Percentiles rank a stretch among this genome's conserved stretches.
phyloP scores from a whole-genome alignment of 2,888 invertebrate species.

The Apomyelois bistriatella region DNA sequence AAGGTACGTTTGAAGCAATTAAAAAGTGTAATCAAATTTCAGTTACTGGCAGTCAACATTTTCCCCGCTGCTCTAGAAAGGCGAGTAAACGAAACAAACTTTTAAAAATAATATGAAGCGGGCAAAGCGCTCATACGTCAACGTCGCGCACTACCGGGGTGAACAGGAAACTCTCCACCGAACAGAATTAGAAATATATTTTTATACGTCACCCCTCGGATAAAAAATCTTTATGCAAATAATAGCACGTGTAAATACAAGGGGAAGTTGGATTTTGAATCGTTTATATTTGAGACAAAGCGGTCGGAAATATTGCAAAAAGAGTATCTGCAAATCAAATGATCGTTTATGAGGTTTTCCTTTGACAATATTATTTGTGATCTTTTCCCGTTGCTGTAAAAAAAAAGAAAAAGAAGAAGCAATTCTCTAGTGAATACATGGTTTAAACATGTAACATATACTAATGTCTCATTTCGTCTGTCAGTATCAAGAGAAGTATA shows the following conservation, averaged over 20 bases:
- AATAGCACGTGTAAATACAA: slow-evolving; percentile 74
- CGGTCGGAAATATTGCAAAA: background rate
- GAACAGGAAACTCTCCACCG: slow-evolving; percentile 63
- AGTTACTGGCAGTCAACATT: slow-evolving; percentile 6
- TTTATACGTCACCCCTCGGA: slow-evolving; percentile 65
- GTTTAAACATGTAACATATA: no score
- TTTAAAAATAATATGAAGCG: slow-evolving; percentile 57
- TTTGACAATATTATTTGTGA: slow-evolving; percentile 33
- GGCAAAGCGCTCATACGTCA: slow-evolving; percentile 68
- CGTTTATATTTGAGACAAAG: slow-evolving; percentile 16
- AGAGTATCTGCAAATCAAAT: background rate
- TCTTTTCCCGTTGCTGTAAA: background rate
- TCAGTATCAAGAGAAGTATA: no score
- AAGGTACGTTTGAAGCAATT: background rate
- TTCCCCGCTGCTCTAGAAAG: slow-evolving; percentile 2
- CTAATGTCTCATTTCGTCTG: no score
- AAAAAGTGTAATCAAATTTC: slow-evolving; percentile 1
- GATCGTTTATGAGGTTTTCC: slow-evolving; percentile 19
- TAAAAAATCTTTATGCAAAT: slow-evolving; percentile 77
- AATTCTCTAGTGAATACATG: no score
- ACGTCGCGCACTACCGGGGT: slow-evolving; percentile 49
- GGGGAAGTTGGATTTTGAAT: slow-evolving; percentile 49
- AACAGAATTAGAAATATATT: slow-evolving; percentile 78
- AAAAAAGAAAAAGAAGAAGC: no score
- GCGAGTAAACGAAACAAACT: slow-evolving; percentile 19